Evolutionary conservation across 1,140 invertebrate species (phyloP).

Genomic region (Lysiphlebus fabarum): DNA sequence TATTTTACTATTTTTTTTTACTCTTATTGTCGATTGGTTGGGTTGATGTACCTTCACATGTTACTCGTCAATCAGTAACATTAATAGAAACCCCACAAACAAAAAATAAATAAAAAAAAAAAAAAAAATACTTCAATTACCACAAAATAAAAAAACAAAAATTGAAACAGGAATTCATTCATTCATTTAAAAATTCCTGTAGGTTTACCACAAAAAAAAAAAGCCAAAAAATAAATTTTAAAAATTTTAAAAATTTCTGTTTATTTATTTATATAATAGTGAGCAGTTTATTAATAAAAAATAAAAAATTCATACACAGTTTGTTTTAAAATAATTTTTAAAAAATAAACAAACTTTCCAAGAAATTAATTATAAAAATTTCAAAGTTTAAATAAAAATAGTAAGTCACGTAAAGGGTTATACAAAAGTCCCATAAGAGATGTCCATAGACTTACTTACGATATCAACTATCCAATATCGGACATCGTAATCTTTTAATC

Average conservation of each 20-base stretch:
- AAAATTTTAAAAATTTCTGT: no score
- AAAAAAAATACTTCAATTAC: not conserved
- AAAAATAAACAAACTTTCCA: no score
- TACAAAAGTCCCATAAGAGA: constrained; percentile 32
- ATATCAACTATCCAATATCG: constrained; percentile 26
- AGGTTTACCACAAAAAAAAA: not conserved
- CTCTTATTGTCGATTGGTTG: constrained; percentile 8
- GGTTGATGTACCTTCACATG: not conserved
- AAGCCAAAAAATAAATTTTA: not conserved
- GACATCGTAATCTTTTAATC: constrained; percentile 42
- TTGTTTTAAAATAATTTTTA: no score
- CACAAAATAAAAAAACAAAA: not conserved
- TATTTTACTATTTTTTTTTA: constrained; percentile 4
- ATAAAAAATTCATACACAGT: no score
- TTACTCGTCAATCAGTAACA: not conserved
- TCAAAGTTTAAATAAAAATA: not conserved
- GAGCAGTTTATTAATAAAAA: no score
- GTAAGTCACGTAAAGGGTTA: constrained; percentile 43
- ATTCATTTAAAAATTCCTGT: not conserved
- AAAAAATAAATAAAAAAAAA: no score
- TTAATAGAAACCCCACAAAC: constrained; percentile 1
- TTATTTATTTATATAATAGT: no score
- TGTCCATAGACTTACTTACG: constrained; percentile 20
- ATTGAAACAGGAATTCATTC: constrained; percentile 1
- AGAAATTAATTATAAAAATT: no score